These are phyloP conservation scores for Palloptera scutellata DNA, from an alignment of 2,888 invertebrate genomes.

Conservation along the genomic window DNA sequence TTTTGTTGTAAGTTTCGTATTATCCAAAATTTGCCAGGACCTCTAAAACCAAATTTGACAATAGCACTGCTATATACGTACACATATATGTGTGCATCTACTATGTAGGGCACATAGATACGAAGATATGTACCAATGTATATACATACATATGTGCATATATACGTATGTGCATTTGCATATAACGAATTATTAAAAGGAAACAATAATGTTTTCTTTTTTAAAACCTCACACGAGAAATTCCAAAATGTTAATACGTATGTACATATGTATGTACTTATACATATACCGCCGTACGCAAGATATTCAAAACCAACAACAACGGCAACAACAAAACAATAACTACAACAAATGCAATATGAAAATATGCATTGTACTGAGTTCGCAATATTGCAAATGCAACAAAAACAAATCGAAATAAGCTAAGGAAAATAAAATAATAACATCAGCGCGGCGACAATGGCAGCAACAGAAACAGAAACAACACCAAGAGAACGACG, in stretches of 20 bases:
- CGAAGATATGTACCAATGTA: not conserved
- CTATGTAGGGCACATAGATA: no score
- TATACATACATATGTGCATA: no score
- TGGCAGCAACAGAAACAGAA: constrained; percentile 26
- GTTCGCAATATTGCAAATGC: not conserved
- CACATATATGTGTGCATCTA: not conserved
- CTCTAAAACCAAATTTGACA: no score
- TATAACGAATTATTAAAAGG: no score
- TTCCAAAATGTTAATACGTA: not conserved
- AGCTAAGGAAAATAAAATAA: constrained; percentile 20
- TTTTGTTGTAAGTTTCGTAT: no score
- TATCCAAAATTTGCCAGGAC: no score
- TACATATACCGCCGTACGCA: not conserved
- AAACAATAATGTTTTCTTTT: no score
- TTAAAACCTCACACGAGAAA: no score
- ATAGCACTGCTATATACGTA: not conserved
- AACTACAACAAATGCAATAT: constrained; percentile 25
- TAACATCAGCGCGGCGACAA: constrained; percentile 21
- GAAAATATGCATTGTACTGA: constrained; percentile 16
- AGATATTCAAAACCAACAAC: constrained; percentile 16
- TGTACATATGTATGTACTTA: constrained; percentile 2
- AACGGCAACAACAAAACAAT: constrained; percentile 19
- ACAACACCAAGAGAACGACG: constrained; percentile 13
- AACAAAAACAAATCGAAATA: constrained; percentile 17
- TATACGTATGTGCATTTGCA: not conserved